Percentiles rank a stretch among this genome's conserved stretches.
These are phyloP conservation scores for Halcyon leucocephala DNA, from an alignment of 2,797 vertebrate species.

Conservation along the genomic window DNA sequence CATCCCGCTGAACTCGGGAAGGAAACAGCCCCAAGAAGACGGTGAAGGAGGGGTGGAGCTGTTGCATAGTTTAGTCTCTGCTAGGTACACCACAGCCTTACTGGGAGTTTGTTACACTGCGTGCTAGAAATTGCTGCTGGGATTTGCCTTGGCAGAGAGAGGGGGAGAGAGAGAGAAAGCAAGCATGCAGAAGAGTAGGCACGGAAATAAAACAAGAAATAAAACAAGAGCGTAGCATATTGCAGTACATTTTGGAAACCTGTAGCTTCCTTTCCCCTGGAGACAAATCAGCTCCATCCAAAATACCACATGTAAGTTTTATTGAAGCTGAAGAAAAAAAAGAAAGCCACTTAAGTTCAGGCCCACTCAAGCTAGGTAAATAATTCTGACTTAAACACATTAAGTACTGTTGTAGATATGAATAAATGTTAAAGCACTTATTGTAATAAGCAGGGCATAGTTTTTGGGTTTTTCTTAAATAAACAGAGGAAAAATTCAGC, in stretches of 20 bases:
- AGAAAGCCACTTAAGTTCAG: neutral
- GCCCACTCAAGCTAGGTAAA: neutral
- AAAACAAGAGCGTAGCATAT: neutral
- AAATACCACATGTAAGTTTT: neutral
- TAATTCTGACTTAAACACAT: neutral
- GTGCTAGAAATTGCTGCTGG: constrained; percentile 39
- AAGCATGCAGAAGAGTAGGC: neutral
- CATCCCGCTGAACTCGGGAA: neutral
- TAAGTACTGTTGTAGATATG: neutral
- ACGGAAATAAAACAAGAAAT: constrained; percentile 43
- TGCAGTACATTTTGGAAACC: neutral
- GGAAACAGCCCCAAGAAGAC: neutral
- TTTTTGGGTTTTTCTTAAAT: neutral
- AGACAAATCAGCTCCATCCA: neutral
- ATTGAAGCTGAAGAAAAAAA: neutral
- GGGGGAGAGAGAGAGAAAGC: neutral
- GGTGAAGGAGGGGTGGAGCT: constrained; percentile 16
- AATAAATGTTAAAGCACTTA: neutral
- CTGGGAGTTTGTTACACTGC: neutral
- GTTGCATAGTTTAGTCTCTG: neutral
- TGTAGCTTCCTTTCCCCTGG: neutral
- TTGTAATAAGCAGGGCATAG: neutral
- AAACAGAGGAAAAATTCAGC: neutral
- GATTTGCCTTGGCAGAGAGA: constrained; percentile 42
- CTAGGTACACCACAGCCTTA: constrained; percentile 15